Evolutionary conservation across 2,888 invertebrate species (phyloP), one percentile per base, ranked within the genome.

Genomic region (Nomada ruficornis): DNA sequence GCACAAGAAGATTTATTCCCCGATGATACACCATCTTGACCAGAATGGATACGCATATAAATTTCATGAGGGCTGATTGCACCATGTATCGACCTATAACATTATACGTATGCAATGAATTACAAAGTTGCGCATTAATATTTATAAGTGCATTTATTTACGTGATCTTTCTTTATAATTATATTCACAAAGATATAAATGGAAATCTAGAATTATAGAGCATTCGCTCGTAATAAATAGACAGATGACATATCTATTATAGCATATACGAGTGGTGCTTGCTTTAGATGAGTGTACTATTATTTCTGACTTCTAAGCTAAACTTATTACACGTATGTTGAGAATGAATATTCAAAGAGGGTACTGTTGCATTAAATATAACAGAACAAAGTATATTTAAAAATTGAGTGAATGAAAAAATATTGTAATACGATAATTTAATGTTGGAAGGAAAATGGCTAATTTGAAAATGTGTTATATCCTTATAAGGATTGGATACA

Each of bases 41-140:
- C 96, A 71, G 96, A 96, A 91, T 96, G 95, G 90, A 97, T 96
- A 91, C 96, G 96, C 95, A 96, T 96, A 90, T 95, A 95, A 92
- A 96, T 96, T 94, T 96, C 96, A 94, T 96, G 95, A 69, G 96
- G 95, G 77, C 96, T 96, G 90, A 96, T 95, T 83, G 96, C 96
- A 90, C 96, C 96, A 91, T 96, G 96, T 89, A 96, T 95, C 92
- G 96, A 96, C 89, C 97, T 96, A 93, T 20, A 82, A 80, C 18
- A 67, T 52, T 23, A 62, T n/a, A 55, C 20, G 13, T 29, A 52
- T 42, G 11, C 15, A 29, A 44, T 55, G 20, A 42, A 50, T 54
- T 36, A 36, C 7, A 7, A 5, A 13, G 50, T 3, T n/a, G n/a
- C 42, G 10, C 36, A n/a, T 29, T 0, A 18, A 60, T 60, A 4